Base-by-base conservation (phyloP, 2,888 invertebrate species). In the Steinernema hermaphroditum region DNA sequence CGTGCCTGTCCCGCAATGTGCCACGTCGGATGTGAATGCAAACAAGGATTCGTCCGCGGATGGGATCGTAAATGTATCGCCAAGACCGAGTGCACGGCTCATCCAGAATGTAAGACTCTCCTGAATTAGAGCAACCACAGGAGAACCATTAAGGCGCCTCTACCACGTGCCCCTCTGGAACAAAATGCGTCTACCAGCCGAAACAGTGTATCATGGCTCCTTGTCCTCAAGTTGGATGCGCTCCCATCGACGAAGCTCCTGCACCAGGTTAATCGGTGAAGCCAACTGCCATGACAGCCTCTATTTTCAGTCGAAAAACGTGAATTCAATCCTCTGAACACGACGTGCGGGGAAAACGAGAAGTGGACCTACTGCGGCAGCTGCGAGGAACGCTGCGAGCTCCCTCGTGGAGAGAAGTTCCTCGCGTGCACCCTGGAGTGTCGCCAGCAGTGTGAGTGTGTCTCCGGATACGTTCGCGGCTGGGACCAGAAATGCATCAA, bases 361-460 rank as follows among this genome's bases (percentile, higher is more conserved):
- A 6, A n/a, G 6, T 54, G 54, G 54, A 54, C 27, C n/a, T 6
- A 54, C 27, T 54, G 54, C 27, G 54, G 54, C 27, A 54, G 54
- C 27, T 54, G 54, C 27, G 54, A 54, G 19, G 54, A 27, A 27
- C 27, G 6, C 54, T 54, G 54, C 54, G 27, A 54, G 16, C 4
- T 24, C 27, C 54, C 46, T 19, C 46, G 46, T 4, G 46, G 46
- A 16, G n/a, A 4, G 46, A 19, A 46, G 46, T 16, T 46, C 46
- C 16, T 9, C 24, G 54, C 24, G 24, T 54, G 24, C 54, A 54
- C 22, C 27, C 16, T 54, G 54, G n/a, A 54, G 12, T 54, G 27
- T 27, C 27, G 71, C 8, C 70, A 62, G 32, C 34, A 57, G n/a
- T 71, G 71, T 22, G 32, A 71, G 68, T 70, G 68, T 14, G 22